Base-by-base conservation (phyloP, 2,797 vertebrate species). In the Pteropus rufus region DNA sequence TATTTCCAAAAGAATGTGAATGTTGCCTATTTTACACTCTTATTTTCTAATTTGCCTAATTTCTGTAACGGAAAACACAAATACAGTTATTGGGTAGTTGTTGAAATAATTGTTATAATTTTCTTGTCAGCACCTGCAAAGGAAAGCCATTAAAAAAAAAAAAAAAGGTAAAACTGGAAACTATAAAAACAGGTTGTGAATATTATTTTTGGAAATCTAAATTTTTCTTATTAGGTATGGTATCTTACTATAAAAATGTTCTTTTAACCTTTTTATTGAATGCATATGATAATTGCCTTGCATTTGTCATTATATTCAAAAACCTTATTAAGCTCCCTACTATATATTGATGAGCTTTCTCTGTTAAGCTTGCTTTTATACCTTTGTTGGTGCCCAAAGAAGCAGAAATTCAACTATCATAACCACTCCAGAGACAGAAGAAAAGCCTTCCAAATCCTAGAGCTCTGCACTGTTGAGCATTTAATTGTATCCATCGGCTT, bases 81-180 rank as follows among this genome's bases (percentile, higher is more conserved):
- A 76, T 82, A 77, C 23, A 84, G 69, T 81, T 73, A n/a, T 77
- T 46, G 16, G 44, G 44, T 41, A 80, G 73, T 82, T 95, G 75
- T 82, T 87, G 62, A 98, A 93, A 91, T 92, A 90, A 87, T 76
- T 83, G 24, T 77, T 85, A 7, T 54, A 70, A 83, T 92, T 93
- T 92, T 95, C 36, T 96, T 95, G 83, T 83, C 88, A 97, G 9
- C 16, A 81, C 58, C 64, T 94, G 46, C 90, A 95, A 89, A 91
- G 69, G 69, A 64, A 95, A 95, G 62, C 36, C 23, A 49, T 81
- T 89, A 31, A 62, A 86, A 95, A 69, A 70, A 73, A 54, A 69
- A 69, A 73, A 56, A 39, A 39, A n/a, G 49, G 21, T 85, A 52
- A 77, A 93, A 82, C n/a, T 92, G 14, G 81, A 86, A 95, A 86